A percentile compares a stretch with the other conserved stretches of the same genome.
These are phyloP conservation scores for Laothoe populi DNA, from an alignment of 2,888 invertebrate species.

Conservation along the genomic window DNA sequence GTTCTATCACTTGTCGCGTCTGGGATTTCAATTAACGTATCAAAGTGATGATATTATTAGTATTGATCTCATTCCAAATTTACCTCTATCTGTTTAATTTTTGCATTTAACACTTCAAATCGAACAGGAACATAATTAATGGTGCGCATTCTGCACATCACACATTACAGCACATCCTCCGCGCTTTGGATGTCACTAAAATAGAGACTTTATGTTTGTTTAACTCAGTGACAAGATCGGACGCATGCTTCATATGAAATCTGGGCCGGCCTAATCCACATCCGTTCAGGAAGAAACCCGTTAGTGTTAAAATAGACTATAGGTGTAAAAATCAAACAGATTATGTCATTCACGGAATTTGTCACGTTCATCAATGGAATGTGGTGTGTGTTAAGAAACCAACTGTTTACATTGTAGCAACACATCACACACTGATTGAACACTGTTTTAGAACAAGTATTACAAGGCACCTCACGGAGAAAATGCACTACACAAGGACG, in stretches of 20 bases:
- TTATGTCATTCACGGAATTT: slow-evolving; percentile 25
- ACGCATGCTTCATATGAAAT: slow-evolving; percentile 18
- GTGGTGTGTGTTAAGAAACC: slow-evolving; percentile 2
- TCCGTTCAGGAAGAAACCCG: slow-evolving; percentile 25
- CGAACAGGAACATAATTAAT: background rate
- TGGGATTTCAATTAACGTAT: slow-evolving; percentile 9
- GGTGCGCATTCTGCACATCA: background rate
- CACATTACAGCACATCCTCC: slow-evolving; percentile 18
- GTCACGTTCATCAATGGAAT: slow-evolving; percentile 23
- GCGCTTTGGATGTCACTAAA: slow-evolving; percentile 20
- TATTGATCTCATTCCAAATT: slow-evolving; percentile 7
- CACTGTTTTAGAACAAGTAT: background rate
- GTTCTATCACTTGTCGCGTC: slow-evolving; percentile 13
- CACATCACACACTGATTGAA: background rate
- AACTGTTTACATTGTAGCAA: slow-evolving; percentile 21
- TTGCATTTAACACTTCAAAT: background rate
- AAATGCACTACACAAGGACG: background rate
- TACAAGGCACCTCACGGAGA: background rate
- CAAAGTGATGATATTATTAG: slow-evolving; percentile 13
- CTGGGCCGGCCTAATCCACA: slow-evolving; percentile 21
- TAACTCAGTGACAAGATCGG: slow-evolving; percentile 17
- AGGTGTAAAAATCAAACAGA: slow-evolving; percentile 16
- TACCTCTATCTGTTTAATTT: background rate
- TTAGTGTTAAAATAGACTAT: slow-evolving; percentile 22
- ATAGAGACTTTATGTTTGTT: slow-evolving; percentile 22